A percentile compares a stretch with the other conserved stretches of the same genome.
Evolutionary conservation across 2,888 invertebrate species (phyloP).

Genomic region (Formica aserva): DNA sequence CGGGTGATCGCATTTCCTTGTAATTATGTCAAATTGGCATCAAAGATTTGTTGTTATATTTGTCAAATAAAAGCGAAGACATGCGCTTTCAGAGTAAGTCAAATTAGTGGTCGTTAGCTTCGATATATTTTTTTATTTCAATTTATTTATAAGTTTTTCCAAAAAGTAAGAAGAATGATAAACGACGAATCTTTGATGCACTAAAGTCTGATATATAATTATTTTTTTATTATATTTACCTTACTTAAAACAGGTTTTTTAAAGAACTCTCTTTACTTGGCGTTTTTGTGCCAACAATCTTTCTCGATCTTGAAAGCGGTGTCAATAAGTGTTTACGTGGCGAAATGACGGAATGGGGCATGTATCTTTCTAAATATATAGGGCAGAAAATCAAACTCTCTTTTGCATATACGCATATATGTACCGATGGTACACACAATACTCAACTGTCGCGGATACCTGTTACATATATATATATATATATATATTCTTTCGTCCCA

Average conservation of each 20-base stretch:
- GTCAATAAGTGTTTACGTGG: not conserved
- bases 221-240: not conserved
- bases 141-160: no score
- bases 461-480: not conserved
- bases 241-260: not conserved
- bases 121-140: not conserved
- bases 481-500: slow-evolving; percentile 26
- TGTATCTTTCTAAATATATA: not conserved
- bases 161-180: no score
- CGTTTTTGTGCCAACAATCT: not conserved
- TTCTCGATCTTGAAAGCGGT: not conserved
- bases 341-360: slow-evolving; percentile 12
- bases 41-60: not conserved
- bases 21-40: not conserved
- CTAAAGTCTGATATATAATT: not conserved
- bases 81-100: not conserved
- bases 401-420: slow-evolving; percentile 9
- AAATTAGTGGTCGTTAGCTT: not conserved
- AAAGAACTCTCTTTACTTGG: not conserved
- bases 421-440: slow-evolving; percentile 16
- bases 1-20: not conserved
- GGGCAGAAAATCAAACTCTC: slow-evolving; percentile 32
- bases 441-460: slow-evolving; percentile 36
- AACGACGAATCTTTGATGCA: no score
- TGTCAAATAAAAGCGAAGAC: not conserved